A percentile compares a stretch with the other conserved stretches of the same genome.
Conservation (phyloP, 1,140 invertebrate species). For the Brachystomella parvula region DNA sequence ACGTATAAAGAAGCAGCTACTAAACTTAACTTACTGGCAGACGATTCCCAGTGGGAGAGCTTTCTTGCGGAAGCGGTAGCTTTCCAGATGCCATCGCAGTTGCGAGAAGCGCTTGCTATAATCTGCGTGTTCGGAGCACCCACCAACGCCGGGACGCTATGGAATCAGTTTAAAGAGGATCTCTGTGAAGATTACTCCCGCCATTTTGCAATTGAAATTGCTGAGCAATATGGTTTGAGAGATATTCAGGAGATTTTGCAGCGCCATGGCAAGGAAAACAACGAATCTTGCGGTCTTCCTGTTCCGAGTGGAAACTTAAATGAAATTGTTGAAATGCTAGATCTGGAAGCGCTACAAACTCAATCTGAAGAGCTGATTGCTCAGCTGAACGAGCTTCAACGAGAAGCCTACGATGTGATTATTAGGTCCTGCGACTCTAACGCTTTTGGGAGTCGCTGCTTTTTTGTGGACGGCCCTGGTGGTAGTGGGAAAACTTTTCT, state of each 20-base stretch:
- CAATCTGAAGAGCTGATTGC: not conserved
- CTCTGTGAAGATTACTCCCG: constrained; percentile 10
- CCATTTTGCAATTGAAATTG: not conserved
- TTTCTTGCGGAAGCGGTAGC: not conserved
- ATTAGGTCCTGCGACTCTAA: not conserved
- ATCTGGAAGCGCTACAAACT: not conserved
- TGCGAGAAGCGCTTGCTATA: constrained; percentile 14
- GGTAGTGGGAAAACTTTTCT: constrained; percentile 24
- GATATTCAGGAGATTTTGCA: constrained; percentile 9
- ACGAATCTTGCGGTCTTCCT: not conserved
- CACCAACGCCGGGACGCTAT: not conserved
- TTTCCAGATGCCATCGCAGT: constrained; percentile 9
- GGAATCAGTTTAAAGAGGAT: not conserved
- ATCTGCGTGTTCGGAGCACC: constrained; percentile 11
- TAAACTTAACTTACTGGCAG: not conserved
- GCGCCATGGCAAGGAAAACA: not conserved
- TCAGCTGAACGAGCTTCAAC: not conserved
- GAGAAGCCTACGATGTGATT: not conserved
- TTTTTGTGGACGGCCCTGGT: constrained; percentile 14
- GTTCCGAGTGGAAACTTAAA: not conserved
- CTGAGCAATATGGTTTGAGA: not conserved
- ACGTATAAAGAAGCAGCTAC: constrained; percentile 29
- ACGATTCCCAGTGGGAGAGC: constrained; percentile 14
- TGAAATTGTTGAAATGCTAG: not conserved
- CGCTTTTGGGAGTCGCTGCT: not conserved